Conservation (phyloP, 2,797 vertebrate species). For the Odontamblyopus lacepedii region DNA sequence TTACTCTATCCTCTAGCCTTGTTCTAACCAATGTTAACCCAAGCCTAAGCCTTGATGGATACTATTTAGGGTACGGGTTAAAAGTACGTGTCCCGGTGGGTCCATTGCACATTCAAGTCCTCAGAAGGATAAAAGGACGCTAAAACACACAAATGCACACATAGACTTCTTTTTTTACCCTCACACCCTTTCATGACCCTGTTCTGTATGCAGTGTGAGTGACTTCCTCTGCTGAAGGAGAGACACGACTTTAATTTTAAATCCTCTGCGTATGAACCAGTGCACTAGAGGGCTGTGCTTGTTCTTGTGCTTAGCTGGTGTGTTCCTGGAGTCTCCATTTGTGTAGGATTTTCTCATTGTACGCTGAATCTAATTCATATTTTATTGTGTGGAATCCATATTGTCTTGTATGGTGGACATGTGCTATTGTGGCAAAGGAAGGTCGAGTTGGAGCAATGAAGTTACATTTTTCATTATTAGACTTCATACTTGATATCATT, state of each 20-base stretch:
- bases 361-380: slow-evolving; percentile 6
- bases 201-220: slow-evolving; percentile 55
- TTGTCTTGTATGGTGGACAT: background rate
- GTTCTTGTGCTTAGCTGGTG: background rate
- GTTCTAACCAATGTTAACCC: slow-evolving; percentile 1
- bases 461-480: too few species aligned
- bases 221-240: slow-evolving; percentile 46
- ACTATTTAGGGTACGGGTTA: slow-evolving; percentile 13
- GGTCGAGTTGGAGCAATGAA: slow-evolving; percentile 9
- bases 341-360: slow-evolving; percentile 2
- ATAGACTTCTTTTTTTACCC: slow-evolving; percentile 31
- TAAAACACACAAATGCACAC: background rate
- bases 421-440: slow-evolving; percentile 1
- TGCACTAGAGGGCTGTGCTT: background rate
- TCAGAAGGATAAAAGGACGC: slow-evolving; percentile 4
- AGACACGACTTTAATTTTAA: slow-evolving; percentile 43
- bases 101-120: slow-evolving; percentile 4
- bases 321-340: slow-evolving; percentile 10
- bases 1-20: background rate
- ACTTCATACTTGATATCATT: background rate
- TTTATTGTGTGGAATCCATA: slow-evolving; percentile 5
- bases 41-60: background rate
- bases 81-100: background rate
- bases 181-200: slow-evolving; percentile 48
- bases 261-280: slow-evolving; percentile 13